These are phyloP conservation scores for Cephalotes varians DNA, from an alignment of 2,888 invertebrate species.

Conservation along the genomic window DNA sequence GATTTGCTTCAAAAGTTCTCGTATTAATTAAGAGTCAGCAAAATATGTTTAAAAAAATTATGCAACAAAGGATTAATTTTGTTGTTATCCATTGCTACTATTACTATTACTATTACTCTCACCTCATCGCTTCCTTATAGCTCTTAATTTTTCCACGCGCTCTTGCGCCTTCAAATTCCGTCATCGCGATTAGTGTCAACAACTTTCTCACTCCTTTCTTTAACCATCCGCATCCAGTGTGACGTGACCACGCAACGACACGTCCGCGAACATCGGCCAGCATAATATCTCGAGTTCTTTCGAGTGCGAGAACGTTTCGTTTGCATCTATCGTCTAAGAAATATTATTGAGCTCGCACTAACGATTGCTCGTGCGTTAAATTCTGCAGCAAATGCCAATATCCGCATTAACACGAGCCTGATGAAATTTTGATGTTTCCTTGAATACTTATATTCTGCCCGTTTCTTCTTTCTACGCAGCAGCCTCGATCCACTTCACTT, in stretches of 20 bases:
- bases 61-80: background rate
- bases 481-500: slow-evolving; percentile 16
- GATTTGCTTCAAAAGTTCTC: too few species aligned
- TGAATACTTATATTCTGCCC: background rate
- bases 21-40: too few species aligned
- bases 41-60: too few species aligned
- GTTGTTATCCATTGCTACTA: background rate
- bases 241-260: too few species aligned
- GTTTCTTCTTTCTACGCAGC: background rate
- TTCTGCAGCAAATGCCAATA: background rate
- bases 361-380: background rate
- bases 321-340: background rate
- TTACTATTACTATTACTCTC: background rate
- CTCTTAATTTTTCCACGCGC: slow-evolving; percentile 57
- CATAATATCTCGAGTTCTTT: too few species aligned
- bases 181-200: background rate
- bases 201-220: slow-evolving; percentile 17
- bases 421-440: background rate
- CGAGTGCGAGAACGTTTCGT: background rate
- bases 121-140: background rate
- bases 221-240: slow-evolving; percentile 23
- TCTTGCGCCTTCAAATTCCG: slow-evolving; percentile 45
- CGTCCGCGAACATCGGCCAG: background rate
- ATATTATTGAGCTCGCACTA: background rate
- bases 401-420: background rate